Conservation (phyloP, 2,113 vertebrate genomes). For the Heterocephalus glaber region DNA sequence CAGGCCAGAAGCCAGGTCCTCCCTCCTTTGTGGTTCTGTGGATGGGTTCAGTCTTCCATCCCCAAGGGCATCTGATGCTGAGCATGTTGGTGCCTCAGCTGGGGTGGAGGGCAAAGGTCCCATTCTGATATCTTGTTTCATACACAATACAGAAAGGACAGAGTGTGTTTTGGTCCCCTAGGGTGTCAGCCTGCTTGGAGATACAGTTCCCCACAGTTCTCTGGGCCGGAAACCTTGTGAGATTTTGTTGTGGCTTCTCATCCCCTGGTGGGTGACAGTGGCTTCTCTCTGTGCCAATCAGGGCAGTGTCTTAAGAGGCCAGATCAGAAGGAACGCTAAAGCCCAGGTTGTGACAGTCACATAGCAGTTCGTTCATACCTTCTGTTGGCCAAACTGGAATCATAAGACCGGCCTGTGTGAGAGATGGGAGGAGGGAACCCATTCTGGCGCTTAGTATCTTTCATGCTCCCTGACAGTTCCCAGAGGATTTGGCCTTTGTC, state of each 20-base stretch:
- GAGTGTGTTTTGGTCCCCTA: neutral
- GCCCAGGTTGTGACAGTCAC: neutral
- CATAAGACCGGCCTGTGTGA: neutral
- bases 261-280: neutral
- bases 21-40: neutral
- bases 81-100: neutral
- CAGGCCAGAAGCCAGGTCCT: neutral
- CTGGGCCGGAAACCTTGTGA: fast-evolving
- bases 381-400: neutral
- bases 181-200: fast-evolving
- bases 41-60: neutral
- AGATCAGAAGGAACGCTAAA: neutral
- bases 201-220: fast-evolving
- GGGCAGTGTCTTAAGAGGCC: neutral
- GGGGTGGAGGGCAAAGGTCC: neutral
- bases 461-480: neutral
- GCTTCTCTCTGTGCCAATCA: neutral
- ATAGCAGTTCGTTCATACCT: neutral
- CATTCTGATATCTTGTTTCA: neutral
- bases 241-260: neutral
- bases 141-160: neutral
- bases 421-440: neutral
- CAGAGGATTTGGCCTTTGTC: neutral
- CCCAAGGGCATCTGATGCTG: neutral
- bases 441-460: neutral